Percentiles rank a stretch among this genome's conserved stretches.
Evolutionary conservation across 2,797 vertebrate species (phyloP).

Genomic region (Coilia nasus): DNA sequence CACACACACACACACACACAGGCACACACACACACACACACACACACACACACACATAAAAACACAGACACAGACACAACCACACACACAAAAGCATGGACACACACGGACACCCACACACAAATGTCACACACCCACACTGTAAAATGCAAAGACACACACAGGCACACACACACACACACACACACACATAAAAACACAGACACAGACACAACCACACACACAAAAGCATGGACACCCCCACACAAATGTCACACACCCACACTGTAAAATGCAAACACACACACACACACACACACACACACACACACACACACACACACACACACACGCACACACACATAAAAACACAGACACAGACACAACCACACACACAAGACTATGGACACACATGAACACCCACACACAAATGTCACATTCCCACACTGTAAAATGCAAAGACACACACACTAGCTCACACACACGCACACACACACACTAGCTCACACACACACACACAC

Average conservation of each 20-base stretch:
- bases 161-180: background rate
- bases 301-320: constrained; percentile 27
- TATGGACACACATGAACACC: background rate
- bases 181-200: background rate
- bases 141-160: background rate
- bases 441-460: background rate
- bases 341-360: background rate
- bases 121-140: background rate
- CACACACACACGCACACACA: background rate
- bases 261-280: background rate
- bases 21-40: background rate
- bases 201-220: background rate
- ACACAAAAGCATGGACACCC: background rate
- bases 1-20: constrained; percentile 16
- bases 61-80: background rate
- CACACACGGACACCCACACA: background rate
- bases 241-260: background rate
- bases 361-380: background rate
- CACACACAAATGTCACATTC: background rate
- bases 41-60: background rate
- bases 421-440: background rate
- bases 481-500: background rate
- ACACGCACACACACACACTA: background rate
- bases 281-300: background rate
- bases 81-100: background rate